Percentiles rank a stretch among this genome's conserved stretches.
These are phyloP conservation scores for Leptopilina syphax DNA, from an alignment of 2,888 invertebrate genomes.

Conservation along the genomic window DNA sequence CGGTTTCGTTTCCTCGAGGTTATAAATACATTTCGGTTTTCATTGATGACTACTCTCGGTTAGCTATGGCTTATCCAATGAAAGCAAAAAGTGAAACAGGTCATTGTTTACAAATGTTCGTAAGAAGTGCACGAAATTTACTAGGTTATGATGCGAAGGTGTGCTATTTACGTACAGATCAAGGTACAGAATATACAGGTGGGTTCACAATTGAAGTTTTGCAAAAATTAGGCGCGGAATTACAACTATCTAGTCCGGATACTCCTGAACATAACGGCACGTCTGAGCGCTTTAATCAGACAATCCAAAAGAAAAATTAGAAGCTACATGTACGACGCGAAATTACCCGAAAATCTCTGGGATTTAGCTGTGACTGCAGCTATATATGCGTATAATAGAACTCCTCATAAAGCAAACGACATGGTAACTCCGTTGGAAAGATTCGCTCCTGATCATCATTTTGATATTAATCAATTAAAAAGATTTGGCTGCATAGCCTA, in stretches of 20 bases:
- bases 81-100: slow-evolving; percentile 52
- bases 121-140: slow-evolving; percentile 50
- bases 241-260: slow-evolving; percentile 40
- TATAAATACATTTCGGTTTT: slow-evolving; percentile 53
- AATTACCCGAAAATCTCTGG: slow-evolving; percentile 53
- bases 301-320: slow-evolving; percentile 34
- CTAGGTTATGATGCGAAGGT: slow-evolving; percentile 47
- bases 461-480: slow-evolving; percentile 36
- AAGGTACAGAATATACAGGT: slow-evolving; percentile 52
- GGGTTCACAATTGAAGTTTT: slow-evolving; percentile 51
- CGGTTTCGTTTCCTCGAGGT: slow-evolving; percentile 49
- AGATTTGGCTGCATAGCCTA: slow-evolving; percentile 51
- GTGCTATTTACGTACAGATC: slow-evolving; percentile 51
- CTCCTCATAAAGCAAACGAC: background rate
- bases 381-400: slow-evolving; percentile 43
- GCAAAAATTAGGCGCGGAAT: slow-evolving; percentile 36
- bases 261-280: slow-evolving; percentile 54
- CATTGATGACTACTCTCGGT: slow-evolving; percentile 58
- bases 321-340: background rate
- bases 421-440: background rate
- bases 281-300: slow-evolving; percentile 53
- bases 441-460: background rate
- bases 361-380: slow-evolving; percentile 54
- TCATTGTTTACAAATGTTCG: slow-evolving; percentile 48
- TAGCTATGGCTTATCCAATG: slow-evolving; percentile 56